Evolutionary conservation across 2,888 invertebrate genomes (phyloP), one percentile per base, ranked within the genome.

Genomic region (Pantelozetes paolii): DNA sequence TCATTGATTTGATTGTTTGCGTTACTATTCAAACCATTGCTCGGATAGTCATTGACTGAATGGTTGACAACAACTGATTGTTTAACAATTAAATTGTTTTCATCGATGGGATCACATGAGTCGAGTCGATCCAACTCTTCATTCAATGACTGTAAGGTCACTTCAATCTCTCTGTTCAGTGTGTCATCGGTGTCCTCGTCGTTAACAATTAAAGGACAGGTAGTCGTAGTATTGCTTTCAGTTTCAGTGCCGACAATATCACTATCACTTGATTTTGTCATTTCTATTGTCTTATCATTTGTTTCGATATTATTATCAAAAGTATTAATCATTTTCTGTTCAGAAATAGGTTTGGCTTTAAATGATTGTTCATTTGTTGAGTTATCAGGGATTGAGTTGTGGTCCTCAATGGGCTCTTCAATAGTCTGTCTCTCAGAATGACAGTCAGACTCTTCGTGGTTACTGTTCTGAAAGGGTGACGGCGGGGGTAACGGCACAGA

Each of bases 91-190:
- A 15, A 48, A 3, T 48, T 48, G 2, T 18, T 2, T 45, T 3
- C 2, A 8, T 62, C 62, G 1, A 20, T 40, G 2, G 40, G 20
- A 42, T 67, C 67, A 13, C 15, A 23, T 8, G 67, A 67, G 2
- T 67, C 67, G 11, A 67, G 42, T 23, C 67, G 20, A 67, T 67
- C 67, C 42, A 67, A 67, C 18, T 67, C 67, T 9, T 67, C 67
- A 42, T 67, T 67, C 5, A 67, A 15, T 11, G 67, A 67, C 36
- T 67, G 67, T 40, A 67, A 23, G 13, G 67, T 67, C 23, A 67
- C 67, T 42, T 67, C 67, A 67, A 67, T 67, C 20, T 67, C 67
- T 67, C 42, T 67, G 23, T 67, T 42, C 1, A 67, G 9, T 36
- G 0, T 18, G 1, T 67, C 67, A 23, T 67, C 67, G 13, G 0